Evolutionary conservation across 1,140 invertebrate genomes (phyloP), one percentile per base, ranked within the genome.

Genomic region (Penaeus indicus): DNA sequence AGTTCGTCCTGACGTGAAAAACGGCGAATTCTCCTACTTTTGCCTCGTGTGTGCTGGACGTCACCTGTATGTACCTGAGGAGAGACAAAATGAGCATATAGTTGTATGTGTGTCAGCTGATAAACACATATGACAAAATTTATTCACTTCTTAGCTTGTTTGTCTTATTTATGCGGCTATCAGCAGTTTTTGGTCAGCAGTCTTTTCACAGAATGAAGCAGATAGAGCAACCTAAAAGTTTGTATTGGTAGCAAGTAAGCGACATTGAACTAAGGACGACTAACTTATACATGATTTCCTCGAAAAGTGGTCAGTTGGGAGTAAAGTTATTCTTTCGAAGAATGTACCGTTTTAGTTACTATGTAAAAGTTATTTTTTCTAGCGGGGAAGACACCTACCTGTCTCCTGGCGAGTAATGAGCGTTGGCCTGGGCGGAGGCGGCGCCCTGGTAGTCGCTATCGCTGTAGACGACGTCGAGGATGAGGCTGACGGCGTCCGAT

Each of bases 1-100:
- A 94, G 90, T 94, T 94, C 1, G 92, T 89, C 84, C 92, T 92
- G 1, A 94, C 92, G 90, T 94, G 94, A 84, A 94, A 92, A 27
- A 94, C 91, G 1, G 92, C 93, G 91, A 93, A 94, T 89, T 94
- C 93, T 38, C 93, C 93, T 2, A 93, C 92, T 16, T 86, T 80
- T 13, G 92, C 87, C 38, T 88, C 87, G 62, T 88, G 72, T 11
- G 87, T 88, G 72, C 87, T 88, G 2, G 87, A 78, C 38, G 69
- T 91, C 27, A 92, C 88, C 21, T 87, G 64, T 18, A 92, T 92
- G 78, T 87, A 90, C 61, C 86, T 87, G 64, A 3, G n/a, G 5
- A 21, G 25, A 21, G 86, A 32, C 38, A n/a, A n/a, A 16, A 72
- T 27, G 19, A 75, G 22, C 0, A 18, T 19, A 60, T 83, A 21